Conservation (phyloP, 1,140 invertebrate species). For the Panagrolaimus sp. region DNA sequence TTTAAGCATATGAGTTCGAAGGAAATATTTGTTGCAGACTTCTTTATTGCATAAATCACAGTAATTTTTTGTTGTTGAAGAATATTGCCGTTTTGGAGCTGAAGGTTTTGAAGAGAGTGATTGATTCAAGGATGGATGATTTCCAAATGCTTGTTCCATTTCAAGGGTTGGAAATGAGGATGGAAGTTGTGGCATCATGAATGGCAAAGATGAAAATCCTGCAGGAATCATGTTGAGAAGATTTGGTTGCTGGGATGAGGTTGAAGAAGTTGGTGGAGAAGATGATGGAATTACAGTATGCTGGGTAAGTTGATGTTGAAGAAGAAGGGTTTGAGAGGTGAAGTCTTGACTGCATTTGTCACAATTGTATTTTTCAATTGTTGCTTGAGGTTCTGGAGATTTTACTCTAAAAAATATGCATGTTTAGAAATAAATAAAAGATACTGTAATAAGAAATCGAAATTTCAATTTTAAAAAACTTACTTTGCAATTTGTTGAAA, state of each 20-base stretch:
- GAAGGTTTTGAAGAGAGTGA: neutral
- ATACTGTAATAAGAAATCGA: no score
- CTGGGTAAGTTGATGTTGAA: neutral
- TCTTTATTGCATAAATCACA: constrained; percentile 99
- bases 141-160: constrained; percentile 11
- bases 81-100: constrained; percentile 61
- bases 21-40: constrained; percentile 97
- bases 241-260: neutral
- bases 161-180: no score
- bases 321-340: neutral
- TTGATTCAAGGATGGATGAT: neutral
- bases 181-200: neutral
- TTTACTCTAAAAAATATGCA: no score
- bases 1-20: constrained; percentile 98
- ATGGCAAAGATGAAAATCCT: neutral
- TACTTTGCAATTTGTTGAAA: no score
- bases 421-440: no score
- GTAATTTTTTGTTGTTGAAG: constrained; percentile 70
- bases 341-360: no score
- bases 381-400: no score
- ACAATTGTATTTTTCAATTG: no score
- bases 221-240: neutral
- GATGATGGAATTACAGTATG: neutral
- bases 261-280: constrained; percentile 4
- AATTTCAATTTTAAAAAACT: no score